Evolutionary conservation across 2,888 invertebrate species (phyloP), one percentile per base, ranked within the genome.

Genomic region (Camponotus fellah): DNA sequence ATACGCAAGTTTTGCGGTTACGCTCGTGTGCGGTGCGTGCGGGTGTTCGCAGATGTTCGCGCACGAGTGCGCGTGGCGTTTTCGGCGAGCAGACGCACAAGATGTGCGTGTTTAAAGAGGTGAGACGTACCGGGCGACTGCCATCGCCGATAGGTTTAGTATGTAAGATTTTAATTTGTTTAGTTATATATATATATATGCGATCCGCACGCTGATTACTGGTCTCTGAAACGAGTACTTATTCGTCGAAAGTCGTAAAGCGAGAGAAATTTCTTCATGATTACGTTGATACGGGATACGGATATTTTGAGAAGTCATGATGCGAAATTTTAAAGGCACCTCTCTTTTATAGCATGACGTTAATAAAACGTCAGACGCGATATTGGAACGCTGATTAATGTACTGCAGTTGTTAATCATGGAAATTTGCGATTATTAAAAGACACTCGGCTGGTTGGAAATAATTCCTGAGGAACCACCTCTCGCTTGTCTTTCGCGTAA

Each of bases 111-210:
- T 66, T 82, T 82, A 74, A 80, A 60, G 69, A 80, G 66, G 60
- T 17, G 65, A 40, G 53, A 83, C 14, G 8, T 66, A 68, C 64
- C 53, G 37, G 43, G 56, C 68, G 76, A 72, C 82, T 85, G 85
- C 82, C 84, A 76, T 60, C 58, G 69, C n/a, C 80, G 86, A 88
- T 87, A 82, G 49, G 65, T 81, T 60, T 83, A 65, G 64, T 66
- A 81, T 65, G 66, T 84, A 83, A 83, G 75, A 69, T 84, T 88
- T 88, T 88, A 84, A 88, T 88, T 88, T 83, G 62, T 83, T 82
- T 66, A 62, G 77, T 37, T 77, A 5, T 37, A 49, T 65, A 58
- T 77, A 58, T 65, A 58, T 77, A 58, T 65, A 58, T 65, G 65
- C 64, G 76, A 49, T 43, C 43, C 43, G 65, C 14, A n/a, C 56